Conservation (phyloP, 2,113 vertebrate species). For the Anguilla rostrata region DNA sequence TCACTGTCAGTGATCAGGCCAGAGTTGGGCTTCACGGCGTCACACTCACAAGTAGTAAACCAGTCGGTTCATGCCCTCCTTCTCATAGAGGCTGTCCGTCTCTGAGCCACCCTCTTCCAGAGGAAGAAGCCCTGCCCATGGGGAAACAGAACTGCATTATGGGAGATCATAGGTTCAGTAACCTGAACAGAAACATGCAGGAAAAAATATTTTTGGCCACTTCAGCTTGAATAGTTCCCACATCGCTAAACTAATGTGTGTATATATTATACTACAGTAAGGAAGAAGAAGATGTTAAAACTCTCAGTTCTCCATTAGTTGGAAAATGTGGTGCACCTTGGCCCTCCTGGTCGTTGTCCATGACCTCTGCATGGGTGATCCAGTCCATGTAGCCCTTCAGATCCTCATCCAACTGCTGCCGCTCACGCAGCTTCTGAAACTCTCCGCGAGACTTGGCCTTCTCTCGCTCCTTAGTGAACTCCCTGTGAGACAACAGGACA, state of each 20-base stretch:
- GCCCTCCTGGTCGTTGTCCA: constrained; percentile 79
- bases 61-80: constrained; percentile 82
- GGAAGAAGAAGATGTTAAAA: not conserved
- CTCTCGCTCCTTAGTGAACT: constrained; percentile 92
- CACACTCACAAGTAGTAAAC: constrained; percentile 83
- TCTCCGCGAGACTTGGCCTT: constrained; percentile 90
- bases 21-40: not conserved
- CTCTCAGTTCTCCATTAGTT: not conserved
- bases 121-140: constrained; percentile 72
- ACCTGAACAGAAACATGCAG: no score
- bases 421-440: constrained; percentile 87
- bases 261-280: no score
- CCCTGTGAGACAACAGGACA: constrained; percentile 56
- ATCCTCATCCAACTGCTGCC: constrained; percentile 91
- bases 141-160: not conserved
- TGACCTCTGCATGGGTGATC: constrained; percentile 91
- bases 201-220: no score
- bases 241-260: no score
- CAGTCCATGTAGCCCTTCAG: constrained; percentile 93
- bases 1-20: not conserved
- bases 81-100: constrained; percentile 79
- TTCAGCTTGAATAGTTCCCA: no score
- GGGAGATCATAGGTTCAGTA: no score
- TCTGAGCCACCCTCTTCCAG: constrained; percentile 81
- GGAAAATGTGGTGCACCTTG: constrained; percentile 67